Evolutionary conservation across 2,113 vertebrate species (phyloP), one percentile per base, ranked within the genome.

Genomic region (Numida meleagris): DNA sequence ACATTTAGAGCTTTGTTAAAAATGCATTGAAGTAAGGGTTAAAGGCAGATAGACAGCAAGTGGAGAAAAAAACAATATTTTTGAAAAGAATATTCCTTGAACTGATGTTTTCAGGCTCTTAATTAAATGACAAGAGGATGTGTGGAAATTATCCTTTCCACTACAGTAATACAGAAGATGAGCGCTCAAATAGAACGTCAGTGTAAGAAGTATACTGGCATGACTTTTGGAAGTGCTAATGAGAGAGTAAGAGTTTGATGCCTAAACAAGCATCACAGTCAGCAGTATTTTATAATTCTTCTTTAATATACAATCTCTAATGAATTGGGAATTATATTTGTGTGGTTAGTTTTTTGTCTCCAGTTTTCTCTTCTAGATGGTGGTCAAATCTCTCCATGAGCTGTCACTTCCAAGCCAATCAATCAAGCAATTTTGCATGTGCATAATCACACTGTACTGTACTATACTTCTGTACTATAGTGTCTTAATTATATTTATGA

Each of bases 321-420:
- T 42, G 36, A 94, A 81, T 5, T 5, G 24, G 85, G 15, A 70
- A 79, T 88, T 61, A 70, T 14, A 53, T 21, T 77, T 73, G 38
- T 68, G 61, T 13, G 25, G 34, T 34, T 78, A 51, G 31, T 63
- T 89, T 74, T 61, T 57, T 24, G 45, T 9, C 29, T 34, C 66
- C 46, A 29, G 71, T 95, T 88, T 91, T 67, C 59, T 91, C 29
- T 72, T 86, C 55, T n/a, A 88, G 25, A 82, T 8, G 24, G 38
- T 31, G 21, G 51, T 38, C 72, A 91, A 90, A 68, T 81, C 88
- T 77, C 86, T 90, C 38, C 76, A 68, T 38, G 46, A 71, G 40
- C 71, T 89, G 63, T 58, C 74, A 59, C 38, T 74, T 87, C 23
- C 46, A 14, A 48, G 17, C 23, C 25, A 34, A 79, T 79, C 45